Evolutionary conservation across 2,888 invertebrate species (phyloP).

Genomic region (Hyppa rectilinea): DNA sequence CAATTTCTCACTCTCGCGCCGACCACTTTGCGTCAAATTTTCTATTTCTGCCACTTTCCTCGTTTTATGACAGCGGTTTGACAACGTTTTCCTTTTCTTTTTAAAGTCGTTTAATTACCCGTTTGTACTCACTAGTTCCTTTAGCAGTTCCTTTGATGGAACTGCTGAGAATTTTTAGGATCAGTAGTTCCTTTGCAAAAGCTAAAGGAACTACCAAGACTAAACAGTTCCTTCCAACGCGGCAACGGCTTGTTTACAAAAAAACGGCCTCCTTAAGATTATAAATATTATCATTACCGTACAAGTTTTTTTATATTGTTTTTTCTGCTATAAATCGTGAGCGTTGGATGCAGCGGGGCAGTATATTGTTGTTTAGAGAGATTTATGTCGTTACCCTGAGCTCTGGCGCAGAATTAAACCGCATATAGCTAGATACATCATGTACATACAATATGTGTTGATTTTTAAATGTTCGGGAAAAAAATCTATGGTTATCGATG

Average conservation of each 20-base stretch:
- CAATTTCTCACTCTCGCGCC: no score
- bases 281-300: conserved; percentile 7
- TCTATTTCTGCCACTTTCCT: no score
- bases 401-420: conserved; percentile 70
- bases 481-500: conserved; percentile 28
- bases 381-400: conserved; percentile 68
- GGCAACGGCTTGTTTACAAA: background rate
- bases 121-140: no score
- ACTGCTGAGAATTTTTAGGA: no score
- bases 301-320: conserved; percentile 46
- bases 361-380: conserved; percentile 73
- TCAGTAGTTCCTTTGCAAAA: no score
- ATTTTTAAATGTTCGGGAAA: conserved; percentile 28
- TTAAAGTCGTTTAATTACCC: no score
- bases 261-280: background rate
- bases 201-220: no score
- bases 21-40: no score
- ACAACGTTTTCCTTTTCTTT: no score
- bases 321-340: conserved; percentile 58
- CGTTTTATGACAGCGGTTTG: no score
- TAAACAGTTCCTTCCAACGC: no score
- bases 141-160: no score
- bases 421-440: conserved; percentile 33
- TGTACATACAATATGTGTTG: conserved; percentile 28
- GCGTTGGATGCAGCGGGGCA: conserved; percentile 60